phyloP scores from a whole-genome alignment of 2,113 vertebrate species.

The Chrysochloris asiatica region DNA sequence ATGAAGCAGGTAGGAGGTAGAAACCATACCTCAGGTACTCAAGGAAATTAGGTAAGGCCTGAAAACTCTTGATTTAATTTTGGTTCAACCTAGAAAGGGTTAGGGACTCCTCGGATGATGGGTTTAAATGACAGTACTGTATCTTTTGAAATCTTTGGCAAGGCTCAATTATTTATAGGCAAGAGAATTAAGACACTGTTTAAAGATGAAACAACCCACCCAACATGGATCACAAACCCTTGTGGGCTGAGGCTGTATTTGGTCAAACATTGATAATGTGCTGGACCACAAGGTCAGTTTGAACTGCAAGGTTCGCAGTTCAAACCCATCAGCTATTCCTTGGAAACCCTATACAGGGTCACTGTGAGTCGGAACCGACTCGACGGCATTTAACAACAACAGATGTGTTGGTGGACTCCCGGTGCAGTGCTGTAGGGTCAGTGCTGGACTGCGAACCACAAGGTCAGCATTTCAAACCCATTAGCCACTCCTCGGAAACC shows the following conservation, averaged over 20 bases:
- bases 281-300: too few relatives aligned
- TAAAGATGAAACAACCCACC: not conserved
- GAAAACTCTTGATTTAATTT: slow-evolving; percentile 1
- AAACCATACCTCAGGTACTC: not conserved
- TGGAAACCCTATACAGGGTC: too few relatives aligned
- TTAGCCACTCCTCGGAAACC: too few relatives aligned
- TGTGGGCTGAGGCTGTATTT: not conserved
- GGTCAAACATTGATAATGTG: too few relatives aligned
- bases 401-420: too few relatives aligned
- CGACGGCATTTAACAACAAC: too few relatives aligned
- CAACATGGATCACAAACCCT: not conserved
- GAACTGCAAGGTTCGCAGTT: too few relatives aligned
- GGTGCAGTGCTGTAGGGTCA: too few relatives aligned
- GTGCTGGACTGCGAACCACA: too few relatives aligned
- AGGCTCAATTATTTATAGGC: not conserved
- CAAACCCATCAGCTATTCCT: too few relatives aligned
- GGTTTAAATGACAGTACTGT: not conserved
- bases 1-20: slow-evolving; percentile 44
- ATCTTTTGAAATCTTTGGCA: not conserved
- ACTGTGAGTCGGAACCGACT: too few relatives aligned
- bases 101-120: not conserved
- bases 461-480: too few relatives aligned
- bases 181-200: not conserved
- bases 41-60: slow-evolving; percentile 24
- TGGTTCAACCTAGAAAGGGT: not conserved